phyloP scores from a whole-genome alignment of 1,140 invertebrate genomes.

The Trichogramma pretiosum region DNA sequence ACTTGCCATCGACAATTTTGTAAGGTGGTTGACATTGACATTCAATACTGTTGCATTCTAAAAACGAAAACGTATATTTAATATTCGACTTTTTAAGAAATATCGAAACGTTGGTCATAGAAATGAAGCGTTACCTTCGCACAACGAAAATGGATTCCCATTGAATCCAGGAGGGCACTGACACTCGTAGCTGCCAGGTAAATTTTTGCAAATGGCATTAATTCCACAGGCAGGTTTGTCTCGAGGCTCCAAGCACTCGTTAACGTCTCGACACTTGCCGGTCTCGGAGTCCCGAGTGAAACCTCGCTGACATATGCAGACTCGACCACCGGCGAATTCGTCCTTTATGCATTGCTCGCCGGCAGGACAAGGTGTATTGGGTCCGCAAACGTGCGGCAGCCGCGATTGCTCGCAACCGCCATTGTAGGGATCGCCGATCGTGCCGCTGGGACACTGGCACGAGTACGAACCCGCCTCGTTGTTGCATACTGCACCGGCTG shows the following conservation, averaged over 20 bases:
- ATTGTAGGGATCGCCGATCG: slow-evolving; percentile 58
- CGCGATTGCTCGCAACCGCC: slow-evolving; percentile 60
- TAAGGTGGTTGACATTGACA: slow-evolving; percentile 82
- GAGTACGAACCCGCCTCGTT: slow-evolving; percentile 78
- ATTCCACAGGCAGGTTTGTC: slow-evolving; percentile 71
- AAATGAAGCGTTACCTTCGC: slow-evolving; percentile 54
- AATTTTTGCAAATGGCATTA: slow-evolving; percentile 83
- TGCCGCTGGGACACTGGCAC: slow-evolving; percentile 78
- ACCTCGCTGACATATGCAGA: slow-evolving; percentile 80
- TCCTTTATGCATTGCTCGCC: slow-evolving; percentile 79
- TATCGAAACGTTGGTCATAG: no score
- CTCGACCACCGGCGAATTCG: slow-evolving; percentile 60
- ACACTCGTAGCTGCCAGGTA: slow-evolving; percentile 89
- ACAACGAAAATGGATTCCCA: slow-evolving; percentile 79
- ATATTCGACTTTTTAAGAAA: background rate
- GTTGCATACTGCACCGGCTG: slow-evolving; percentile 71
- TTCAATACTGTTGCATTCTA: slow-evolving; percentile 69
- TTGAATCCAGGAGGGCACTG: slow-evolving; percentile 78
- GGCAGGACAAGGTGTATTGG: slow-evolving; percentile 64
- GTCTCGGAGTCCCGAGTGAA: slow-evolving; percentile 63
- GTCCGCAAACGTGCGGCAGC: slow-evolving; percentile 57
- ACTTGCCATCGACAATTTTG: slow-evolving; percentile 70
- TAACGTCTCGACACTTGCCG: slow-evolving; percentile 73
- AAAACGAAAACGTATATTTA: slow-evolving; percentile 17
- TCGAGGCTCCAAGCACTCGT: slow-evolving; percentile 71